phyloP scores from a whole-genome alignment of 2,888 invertebrate species.

The Heliconius ethilla region DNA sequence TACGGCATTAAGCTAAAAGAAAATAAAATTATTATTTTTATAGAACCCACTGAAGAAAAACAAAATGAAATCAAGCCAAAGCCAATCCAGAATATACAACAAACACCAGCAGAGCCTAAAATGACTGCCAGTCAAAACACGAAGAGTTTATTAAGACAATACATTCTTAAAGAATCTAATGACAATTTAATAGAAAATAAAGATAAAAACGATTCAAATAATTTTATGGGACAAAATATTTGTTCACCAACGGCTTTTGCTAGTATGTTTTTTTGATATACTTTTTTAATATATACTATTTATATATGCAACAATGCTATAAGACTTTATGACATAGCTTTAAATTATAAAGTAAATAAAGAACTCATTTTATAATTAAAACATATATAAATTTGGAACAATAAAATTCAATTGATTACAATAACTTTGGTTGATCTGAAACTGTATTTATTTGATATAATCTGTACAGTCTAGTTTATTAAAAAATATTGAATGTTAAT shows the following conservation, averaged over 20 bases:
- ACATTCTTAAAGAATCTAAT: conserved; percentile 62
- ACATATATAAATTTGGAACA: too few species aligned
- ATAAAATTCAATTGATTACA: too few species aligned
- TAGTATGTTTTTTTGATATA: conserved; percentile 53
- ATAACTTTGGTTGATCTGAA: too few species aligned
- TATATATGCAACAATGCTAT: too few species aligned
- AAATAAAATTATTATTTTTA: background rate
- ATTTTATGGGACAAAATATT: conserved; percentile 73
- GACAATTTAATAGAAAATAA: conserved; percentile 55
- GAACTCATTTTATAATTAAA: too few species aligned
- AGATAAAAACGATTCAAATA: conserved; percentile 57
- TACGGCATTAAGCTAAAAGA: background rate
- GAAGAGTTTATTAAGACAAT: conserved; percentile 49
- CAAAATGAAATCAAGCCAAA: conserved; percentile 40
- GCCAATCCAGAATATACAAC: conserved; percentile 22
- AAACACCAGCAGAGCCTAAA: conserved; percentile 18
- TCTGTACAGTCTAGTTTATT: too few species aligned
- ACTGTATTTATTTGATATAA: too few species aligned
- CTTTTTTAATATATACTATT: background rate
- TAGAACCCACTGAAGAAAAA: conserved; percentile 56
- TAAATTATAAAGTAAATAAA: too few species aligned
- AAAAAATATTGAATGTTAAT: too few species aligned
- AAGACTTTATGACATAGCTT: too few species aligned
- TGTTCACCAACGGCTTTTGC: conserved; percentile 67
- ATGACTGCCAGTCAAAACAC: conserved; percentile 51